These are phyloP conservation scores for Acanthosepion pharaonis DNA, from an alignment of 2,888 invertebrate species.

Conservation along the genomic window DNA sequence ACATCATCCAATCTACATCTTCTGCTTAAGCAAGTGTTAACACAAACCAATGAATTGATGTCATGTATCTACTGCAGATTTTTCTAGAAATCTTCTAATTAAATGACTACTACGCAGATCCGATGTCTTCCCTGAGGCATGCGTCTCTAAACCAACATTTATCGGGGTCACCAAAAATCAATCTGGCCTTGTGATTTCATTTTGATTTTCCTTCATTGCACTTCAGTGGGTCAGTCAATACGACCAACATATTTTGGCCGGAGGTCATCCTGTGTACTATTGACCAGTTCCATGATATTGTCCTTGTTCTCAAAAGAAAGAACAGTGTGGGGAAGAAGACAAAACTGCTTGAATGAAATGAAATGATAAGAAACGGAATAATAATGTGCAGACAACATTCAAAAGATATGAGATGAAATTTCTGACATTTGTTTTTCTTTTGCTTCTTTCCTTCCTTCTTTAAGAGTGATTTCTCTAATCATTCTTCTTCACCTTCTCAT, in stretches of 20 bases:
- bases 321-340: not conserved
- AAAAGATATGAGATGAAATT: slow-evolving; percentile 5
- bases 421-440: not conserved
- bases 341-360: not conserved
- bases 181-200: slow-evolving; percentile 33
- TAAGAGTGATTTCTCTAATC: not conserved
- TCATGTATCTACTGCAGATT: not conserved
- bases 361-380: not conserved
- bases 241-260: slow-evolving; percentile 22
- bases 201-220: slow-evolving; percentile 10
- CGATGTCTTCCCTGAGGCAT: not conserved
- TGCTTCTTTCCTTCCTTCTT: not conserved
- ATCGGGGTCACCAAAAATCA: slow-evolving; percentile 33
- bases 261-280: not conserved
- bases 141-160: slow-evolving; percentile 21
- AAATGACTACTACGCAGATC: not conserved
- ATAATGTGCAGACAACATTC: not conserved
- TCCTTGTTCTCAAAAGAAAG: not conserved
- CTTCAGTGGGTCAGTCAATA: slow-evolving; percentile 33
- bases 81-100: not conserved
- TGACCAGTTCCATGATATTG: not conserved
- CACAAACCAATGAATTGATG: not conserved
- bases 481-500: not conserved
- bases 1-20: not conserved
- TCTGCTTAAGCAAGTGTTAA: not conserved